Evolutionary conservation across 2,888 invertebrate genomes (phyloP), one percentile per base, ranked within the genome.

Genomic region (Sinhomidia bicolor): DNA sequence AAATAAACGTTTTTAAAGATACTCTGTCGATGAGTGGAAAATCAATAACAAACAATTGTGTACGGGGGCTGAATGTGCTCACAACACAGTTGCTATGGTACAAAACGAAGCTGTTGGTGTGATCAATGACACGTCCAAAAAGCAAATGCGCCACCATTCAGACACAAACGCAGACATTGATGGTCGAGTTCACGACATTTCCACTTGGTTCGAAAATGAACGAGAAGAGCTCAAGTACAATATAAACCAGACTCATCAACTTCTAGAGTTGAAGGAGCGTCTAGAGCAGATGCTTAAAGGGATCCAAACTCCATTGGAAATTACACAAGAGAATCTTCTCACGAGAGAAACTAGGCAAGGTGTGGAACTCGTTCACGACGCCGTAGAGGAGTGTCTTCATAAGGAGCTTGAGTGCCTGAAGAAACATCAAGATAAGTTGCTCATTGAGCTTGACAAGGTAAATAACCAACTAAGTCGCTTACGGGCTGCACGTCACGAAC

Each of bases 291-390:
- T 91, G 90, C 51, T 92, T 14, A 91, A 91, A 60, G 91, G 97
- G 93, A 96, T 98, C 84, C 98, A 98, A 93, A 97, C 97, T 0
- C 98, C 98, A 0, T 94, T 98, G 91, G 98, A 98, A 92, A 97
- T 98, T 91, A 97, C 97, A 41, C 98, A 98, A 94, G 98, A 99
- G 94, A 98, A 98, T 93, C 95, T 99, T 65, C 98, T 98, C 94
- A 96, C 98, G 93, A 95, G 98, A 85, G 98, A 98, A 95, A 97
- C 97, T 93, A 95, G 98, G 89, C 96, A 97, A 94, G 96, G 97
- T 80, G 95, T 97, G 92, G 98, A 99, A 93, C 95, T 98, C 92
- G 98, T 98, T 1, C 98, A 98, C 93, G 99, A 99, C 93, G 95
- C 96, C 71, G 97, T 97, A 44, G 98, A 99, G 93, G 97, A 97